A percentile compares a stretch with the other conserved stretches of the same genome.
Conservation (phyloP, 2,797 vertebrate species). For the Ceryle rudis region DNA sequence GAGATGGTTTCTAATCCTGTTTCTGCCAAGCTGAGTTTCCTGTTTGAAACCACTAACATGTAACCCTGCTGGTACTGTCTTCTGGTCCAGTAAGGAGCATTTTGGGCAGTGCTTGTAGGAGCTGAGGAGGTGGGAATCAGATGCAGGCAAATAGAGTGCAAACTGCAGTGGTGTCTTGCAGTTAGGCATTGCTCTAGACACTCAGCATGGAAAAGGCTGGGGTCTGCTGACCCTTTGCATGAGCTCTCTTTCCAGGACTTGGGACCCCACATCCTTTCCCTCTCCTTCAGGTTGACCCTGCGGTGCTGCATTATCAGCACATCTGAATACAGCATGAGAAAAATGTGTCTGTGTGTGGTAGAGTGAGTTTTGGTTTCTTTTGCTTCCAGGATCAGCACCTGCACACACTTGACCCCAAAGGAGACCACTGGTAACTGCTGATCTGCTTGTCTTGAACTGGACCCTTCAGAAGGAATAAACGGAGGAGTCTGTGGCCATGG, state of each 20-base stretch:
- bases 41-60: not conserved
- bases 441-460: not conserved
- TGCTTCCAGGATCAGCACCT: not conserved
- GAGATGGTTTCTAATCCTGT: not conserved
- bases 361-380: not conserved
- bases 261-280: not conserved
- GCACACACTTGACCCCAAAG: not conserved
- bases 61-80: not conserved
- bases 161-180: not conserved
- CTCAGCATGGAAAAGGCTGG: not conserved
- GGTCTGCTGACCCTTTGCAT: not conserved
- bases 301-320: accelerated
- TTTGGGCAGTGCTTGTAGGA: not conserved
- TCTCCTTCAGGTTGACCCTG: not conserved
- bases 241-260: not conserved
- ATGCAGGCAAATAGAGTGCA: accelerated
- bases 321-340: not conserved
- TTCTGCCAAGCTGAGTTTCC: not conserved
- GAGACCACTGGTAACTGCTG: not conserved
- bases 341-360: not conserved
- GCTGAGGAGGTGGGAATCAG: not conserved
- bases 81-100: not conserved
- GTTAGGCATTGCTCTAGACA: not conserved
- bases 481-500: not conserved
- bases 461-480: not conserved